Evolutionary conservation across 1,140 invertebrate genomes (phyloP).

Genomic region (Homalodisca vitripennis): DNA sequence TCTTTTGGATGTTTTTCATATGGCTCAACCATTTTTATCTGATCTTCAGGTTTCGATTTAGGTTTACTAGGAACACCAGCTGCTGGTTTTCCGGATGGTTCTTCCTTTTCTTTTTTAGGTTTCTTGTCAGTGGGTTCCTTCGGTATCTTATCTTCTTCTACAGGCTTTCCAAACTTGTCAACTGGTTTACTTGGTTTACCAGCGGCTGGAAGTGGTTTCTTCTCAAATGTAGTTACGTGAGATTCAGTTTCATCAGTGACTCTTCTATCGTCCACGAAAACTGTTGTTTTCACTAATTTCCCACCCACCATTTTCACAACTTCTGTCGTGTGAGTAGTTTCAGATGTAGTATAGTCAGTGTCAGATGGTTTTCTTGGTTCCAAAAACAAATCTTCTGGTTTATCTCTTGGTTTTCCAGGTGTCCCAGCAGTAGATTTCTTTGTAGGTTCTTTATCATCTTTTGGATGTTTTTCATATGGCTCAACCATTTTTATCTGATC

Average conservation of each 20-base stretch:
- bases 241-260: conserved; percentile 2
- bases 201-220: conserved; percentile 12
- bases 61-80: not conserved
- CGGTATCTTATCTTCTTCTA: not conserved
- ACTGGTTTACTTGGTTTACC: conserved; percentile 25
- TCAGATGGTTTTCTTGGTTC: not conserved
- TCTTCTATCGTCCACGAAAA: conserved; percentile 8
- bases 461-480: not conserved
- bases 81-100: not conserved
- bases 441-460: not conserved
- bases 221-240: not conserved
- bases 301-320: conserved; percentile 37
- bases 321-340: not conserved
- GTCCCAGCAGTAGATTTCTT: conserved; percentile 10
- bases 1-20: not conserved
- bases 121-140: not conserved
- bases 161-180: conserved; percentile 14
- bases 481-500: not conserved
- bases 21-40: not conserved
- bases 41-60: conserved; percentile 6
- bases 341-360: not conserved
- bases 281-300: conserved; percentile 33
- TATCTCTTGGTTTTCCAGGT: conserved; percentile 14
- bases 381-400: conserved; percentile 13
- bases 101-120: not conserved